phyloP scores from a whole-genome alignment of 2,888 invertebrate genomes.

The Clusia tigrina region DNA sequence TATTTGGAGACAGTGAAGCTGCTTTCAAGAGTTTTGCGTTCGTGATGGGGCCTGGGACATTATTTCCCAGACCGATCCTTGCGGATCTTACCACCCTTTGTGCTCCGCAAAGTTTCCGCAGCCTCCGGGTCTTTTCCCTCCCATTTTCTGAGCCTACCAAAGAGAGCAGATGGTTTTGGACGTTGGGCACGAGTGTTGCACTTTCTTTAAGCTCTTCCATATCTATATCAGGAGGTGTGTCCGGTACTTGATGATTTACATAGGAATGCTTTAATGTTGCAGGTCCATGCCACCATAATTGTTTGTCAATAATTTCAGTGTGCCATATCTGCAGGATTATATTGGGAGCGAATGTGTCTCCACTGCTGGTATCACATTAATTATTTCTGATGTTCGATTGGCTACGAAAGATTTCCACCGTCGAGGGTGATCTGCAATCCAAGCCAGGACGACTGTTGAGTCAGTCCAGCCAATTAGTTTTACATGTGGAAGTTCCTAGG shows the following conservation, averaged over 20 bases:
- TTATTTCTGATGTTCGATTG: constrained; percentile 25
- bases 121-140: too few relatives aligned
- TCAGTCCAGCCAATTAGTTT: constrained; percentile 20
- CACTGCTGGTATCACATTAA: constrained; percentile 20
- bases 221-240: background rate
- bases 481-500: background rate
- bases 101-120: too few relatives aligned
- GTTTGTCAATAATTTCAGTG: constrained; percentile 7
- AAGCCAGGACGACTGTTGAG: constrained; percentile 19
- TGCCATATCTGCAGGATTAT: constrained; percentile 33
- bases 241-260: constrained; percentile 15
- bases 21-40: too few relatives aligned
- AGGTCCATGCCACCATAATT: constrained; percentile 20
- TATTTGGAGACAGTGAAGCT: too few relatives aligned
- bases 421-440: constrained; percentile 27
- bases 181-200: too few relatives aligned
- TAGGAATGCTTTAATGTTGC: background rate
- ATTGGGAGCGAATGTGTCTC: constrained; percentile 22
- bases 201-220: constrained; percentile 6
- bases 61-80: too few relatives aligned
- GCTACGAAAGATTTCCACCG: constrained; percentile 21
- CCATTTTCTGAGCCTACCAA: too few relatives aligned
- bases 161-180: too few relatives aligned
- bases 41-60: too few relatives aligned
- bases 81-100: too few relatives aligned